A percentile compares a stretch with the other conserved stretches of the same genome.
phyloP scores from a whole-genome alignment of 2,888 invertebrate genomes.

The Dicyrtoma fusca region DNA sequence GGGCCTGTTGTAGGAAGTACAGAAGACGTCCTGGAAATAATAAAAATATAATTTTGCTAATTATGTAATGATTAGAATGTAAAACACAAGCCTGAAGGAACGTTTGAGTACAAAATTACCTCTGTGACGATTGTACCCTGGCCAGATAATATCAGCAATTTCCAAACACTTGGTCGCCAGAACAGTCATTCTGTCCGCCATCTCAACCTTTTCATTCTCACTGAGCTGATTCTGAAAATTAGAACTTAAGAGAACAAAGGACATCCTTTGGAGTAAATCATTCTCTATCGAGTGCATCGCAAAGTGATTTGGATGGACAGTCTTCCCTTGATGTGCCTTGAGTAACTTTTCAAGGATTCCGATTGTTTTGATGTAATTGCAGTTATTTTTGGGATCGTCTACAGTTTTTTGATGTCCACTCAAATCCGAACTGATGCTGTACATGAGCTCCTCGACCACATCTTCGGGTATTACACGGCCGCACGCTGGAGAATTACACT shows the following conservation, averaged over 20 bases:
- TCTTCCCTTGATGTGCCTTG: conserved; percentile 37
- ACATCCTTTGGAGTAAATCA: conserved; percentile 48
- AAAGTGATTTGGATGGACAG: conserved; percentile 49
- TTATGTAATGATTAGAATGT: background rate
- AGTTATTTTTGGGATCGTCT: conserved; percentile 3
- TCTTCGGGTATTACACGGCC: conserved; percentile 2
- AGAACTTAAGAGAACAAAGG: conserved; percentile 40
- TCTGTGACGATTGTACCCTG: conserved; percentile 45
- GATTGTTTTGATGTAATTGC: conserved; percentile 23
- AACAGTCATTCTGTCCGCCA: conserved; percentile 41
- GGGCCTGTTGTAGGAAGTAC: conserved; percentile 51
- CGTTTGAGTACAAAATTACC: conserved; percentile 44
- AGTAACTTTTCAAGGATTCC: conserved; percentile 39
- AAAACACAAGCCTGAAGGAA: background rate
- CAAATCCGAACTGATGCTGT: background rate
- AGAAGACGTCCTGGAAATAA: conserved; percentile 43
- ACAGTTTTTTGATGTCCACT: background rate
- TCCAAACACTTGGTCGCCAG: conserved; percentile 44
- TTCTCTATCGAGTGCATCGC: conserved; percentile 48
- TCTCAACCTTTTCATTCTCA: conserved; percentile 38
- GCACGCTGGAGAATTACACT: conserved; percentile 13
- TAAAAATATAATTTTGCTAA: background rate
- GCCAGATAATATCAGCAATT: conserved; percentile 48
- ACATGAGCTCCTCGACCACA: conserved; percentile 20
- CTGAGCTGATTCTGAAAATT: conserved; percentile 31